These are phyloP conservation scores for Sebastes trivittatus DNA, from an alignment of 2,797 vertebrate genomes.

Conservation along the genomic window DNA sequence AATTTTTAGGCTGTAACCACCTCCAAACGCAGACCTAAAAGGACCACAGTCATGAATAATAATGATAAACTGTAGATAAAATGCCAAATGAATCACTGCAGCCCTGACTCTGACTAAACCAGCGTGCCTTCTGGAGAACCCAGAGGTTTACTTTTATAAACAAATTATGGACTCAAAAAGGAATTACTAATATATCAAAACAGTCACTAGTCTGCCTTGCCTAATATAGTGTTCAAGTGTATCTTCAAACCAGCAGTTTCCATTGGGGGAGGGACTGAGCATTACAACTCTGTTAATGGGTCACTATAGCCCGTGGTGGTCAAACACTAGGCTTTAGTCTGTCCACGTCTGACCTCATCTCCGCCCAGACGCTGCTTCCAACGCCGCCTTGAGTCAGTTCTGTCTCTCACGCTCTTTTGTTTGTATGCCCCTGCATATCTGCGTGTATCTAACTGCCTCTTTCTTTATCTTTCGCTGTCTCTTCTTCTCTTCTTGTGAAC, in stretches of 20 bases:
- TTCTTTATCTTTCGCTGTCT: neutral
- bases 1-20: slow-evolving; percentile 13
- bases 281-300: slow-evolving; percentile 60
- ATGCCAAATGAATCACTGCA: neutral
- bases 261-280: slow-evolving; percentile 23
- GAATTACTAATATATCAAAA: neutral
- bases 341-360: slow-evolving; percentile 54
- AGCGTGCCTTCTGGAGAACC: neutral
- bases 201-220: neutral
- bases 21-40: slow-evolving; percentile 12
- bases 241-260: slow-evolving; percentile 38
- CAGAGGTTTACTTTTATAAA: neutral
- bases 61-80: slow-evolving; percentile 15
- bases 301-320: slow-evolving; percentile 54
- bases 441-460: neutral
- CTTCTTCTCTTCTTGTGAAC: neutral
- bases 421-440: neutral
- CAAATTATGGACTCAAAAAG: neutral
- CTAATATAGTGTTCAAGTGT: neutral
- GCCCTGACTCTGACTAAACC: slow-evolving; percentile 11
- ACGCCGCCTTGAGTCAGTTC: slow-evolving; percentile 24
- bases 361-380: slow-evolving; percentile 30
- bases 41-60: slow-evolving; percentile 42
- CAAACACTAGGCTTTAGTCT: slow-evolving; percentile 39
- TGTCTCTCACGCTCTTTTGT: slow-evolving; percentile 6